These are phyloP conservation scores for Hemibagrus guttatus DNA, from an alignment of 2,797 vertebrate genomes.

Conservation along the genomic window DNA sequence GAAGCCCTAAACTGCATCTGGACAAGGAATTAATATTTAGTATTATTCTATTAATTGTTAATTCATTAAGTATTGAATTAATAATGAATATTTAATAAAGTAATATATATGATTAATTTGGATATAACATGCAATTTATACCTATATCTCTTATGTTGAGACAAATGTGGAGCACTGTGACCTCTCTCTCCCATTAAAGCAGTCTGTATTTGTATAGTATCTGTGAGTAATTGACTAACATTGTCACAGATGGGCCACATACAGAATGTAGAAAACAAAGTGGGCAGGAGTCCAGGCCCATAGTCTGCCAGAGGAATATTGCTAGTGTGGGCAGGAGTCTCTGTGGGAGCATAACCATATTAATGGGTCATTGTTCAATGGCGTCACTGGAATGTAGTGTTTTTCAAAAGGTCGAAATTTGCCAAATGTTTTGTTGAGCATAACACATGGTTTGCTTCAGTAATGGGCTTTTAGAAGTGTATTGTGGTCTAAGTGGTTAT, in stretches of 20 bases:
- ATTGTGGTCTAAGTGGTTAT: not conserved
- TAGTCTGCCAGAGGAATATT: conserved; percentile 40
- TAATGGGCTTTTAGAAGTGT: not conserved
- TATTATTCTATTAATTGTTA: too few species aligned
- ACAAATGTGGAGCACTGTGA: not conserved
- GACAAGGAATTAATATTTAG: not conserved
- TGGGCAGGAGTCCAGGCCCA: conserved; percentile 28
- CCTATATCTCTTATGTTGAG: not conserved
- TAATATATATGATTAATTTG: not conserved
- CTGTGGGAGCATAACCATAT: conserved; percentile 42
- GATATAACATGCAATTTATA: not conserved
- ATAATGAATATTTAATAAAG: too few species aligned
- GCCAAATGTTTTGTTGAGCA: conserved; percentile 16
- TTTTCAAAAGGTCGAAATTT: conserved; percentile 35
- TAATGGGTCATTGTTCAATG: conserved; percentile 51
- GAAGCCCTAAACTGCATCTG: not conserved
- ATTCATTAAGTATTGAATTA: too few species aligned
- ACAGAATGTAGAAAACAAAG: conserved; percentile 44
- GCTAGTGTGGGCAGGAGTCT: conserved; percentile 41
- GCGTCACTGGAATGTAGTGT: conserved; percentile 44
- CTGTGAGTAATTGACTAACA: conserved; percentile 22
- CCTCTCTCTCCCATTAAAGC: not conserved
- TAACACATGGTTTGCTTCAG: conserved; percentile 31
- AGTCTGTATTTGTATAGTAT: not conserved
- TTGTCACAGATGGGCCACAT: conserved; percentile 22